Conservation (phyloP, 2,113 vertebrate genomes). For the Plecotus auritus region DNA sequence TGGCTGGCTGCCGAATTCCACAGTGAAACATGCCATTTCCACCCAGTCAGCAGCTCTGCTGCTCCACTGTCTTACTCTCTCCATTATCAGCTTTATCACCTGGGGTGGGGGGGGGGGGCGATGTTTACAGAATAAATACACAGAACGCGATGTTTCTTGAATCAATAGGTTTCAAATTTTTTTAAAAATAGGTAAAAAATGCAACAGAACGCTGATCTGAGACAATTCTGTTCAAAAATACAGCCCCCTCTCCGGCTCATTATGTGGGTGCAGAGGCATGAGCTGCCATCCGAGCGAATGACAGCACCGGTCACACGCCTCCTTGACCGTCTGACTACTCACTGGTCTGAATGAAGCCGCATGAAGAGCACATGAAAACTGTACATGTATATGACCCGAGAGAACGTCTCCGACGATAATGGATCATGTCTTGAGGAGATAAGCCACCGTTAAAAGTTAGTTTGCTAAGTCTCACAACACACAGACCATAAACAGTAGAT, state of each 20-base stretch:
- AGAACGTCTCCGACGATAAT: slow-evolving; percentile 31
- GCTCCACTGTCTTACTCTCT: background rate
- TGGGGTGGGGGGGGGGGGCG: background rate
- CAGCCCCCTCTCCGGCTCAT: slow-evolving; percentile 38
- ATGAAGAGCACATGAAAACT: slow-evolving; percentile 51
- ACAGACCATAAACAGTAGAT: background rate
- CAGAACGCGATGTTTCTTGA: background rate
- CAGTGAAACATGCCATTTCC: slow-evolving; percentile 15
- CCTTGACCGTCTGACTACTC: slow-evolving; percentile 59
- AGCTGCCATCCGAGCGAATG: slow-evolving; percentile 71
- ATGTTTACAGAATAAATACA: slow-evolving; percentile 13
- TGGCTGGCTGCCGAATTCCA: slow-evolving; percentile 20
- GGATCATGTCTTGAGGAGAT: slow-evolving; percentile 49
- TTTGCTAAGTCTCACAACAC: background rate
- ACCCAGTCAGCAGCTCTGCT: slow-evolving; percentile 13
- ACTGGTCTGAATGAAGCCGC: slow-evolving; percentile 60
- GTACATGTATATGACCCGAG: slow-evolving; percentile 34
- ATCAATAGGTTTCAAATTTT: slow-evolving; percentile 47
- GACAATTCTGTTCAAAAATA: slow-evolving; percentile 44
- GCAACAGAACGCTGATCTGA: background rate
- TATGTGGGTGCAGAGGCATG: slow-evolving; percentile 23
- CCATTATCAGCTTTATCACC: background rate
- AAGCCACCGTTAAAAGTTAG: slow-evolving; percentile 59
- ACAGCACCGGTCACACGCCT: slow-evolving; percentile 66
- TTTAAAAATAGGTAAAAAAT: slow-evolving; percentile 31